These are phyloP conservation scores for Amphimallon solstitiale DNA, from an alignment of 2,888 invertebrate genomes.

Conservation along the genomic window DNA sequence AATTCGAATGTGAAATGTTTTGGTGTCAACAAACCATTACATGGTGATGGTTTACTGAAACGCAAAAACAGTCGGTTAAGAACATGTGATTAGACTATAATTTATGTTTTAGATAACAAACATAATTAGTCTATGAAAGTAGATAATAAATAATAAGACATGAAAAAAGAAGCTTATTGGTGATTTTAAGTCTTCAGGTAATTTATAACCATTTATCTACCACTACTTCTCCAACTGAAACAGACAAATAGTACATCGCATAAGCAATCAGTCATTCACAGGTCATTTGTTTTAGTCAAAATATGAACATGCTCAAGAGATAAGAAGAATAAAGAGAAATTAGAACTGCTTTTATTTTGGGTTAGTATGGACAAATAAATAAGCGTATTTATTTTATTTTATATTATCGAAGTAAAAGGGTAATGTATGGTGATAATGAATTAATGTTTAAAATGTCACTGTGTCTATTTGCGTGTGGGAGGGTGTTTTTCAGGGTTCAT, in stretches of 20 bases:
- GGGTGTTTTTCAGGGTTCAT: slow-evolving; percentile 25
- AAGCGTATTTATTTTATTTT: slow-evolving; percentile 24
- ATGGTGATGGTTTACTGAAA: slow-evolving; percentile 10
- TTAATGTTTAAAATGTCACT: slow-evolving; percentile 25
- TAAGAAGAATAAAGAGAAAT: neutral
- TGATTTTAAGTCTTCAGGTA: slow-evolving; percentile 41
- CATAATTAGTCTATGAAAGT: slow-evolving; percentile 23
- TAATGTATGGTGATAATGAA: slow-evolving; percentile 5
- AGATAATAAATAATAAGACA: slow-evolving; percentile 29
- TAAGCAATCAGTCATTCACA: slow-evolving; percentile 15
- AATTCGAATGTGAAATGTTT: slow-evolving; percentile 1
- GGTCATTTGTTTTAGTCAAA: slow-evolving; percentile 21
- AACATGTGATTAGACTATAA: slow-evolving; percentile 25
- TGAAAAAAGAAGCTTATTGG: slow-evolving; percentile 44
- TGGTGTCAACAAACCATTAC: slow-evolving; percentile 21
- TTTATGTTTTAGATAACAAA: slow-evolving; percentile 23
- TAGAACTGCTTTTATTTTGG: neutral
- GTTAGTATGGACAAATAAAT: slow-evolving; percentile 20
- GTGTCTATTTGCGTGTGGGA: slow-evolving; percentile 12
- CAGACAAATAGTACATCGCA: slow-evolving; percentile 48
- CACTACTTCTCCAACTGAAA: slow-evolving; percentile 79
- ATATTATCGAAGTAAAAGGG: slow-evolving; percentile 17
- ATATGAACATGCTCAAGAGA: slow-evolving; percentile 16
- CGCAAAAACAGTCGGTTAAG: slow-evolving; percentile 15
- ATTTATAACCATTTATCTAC: slow-evolving; percentile 74